Conservation (phyloP, 2,888 invertebrate genomes). For the Antitype chi region DNA sequence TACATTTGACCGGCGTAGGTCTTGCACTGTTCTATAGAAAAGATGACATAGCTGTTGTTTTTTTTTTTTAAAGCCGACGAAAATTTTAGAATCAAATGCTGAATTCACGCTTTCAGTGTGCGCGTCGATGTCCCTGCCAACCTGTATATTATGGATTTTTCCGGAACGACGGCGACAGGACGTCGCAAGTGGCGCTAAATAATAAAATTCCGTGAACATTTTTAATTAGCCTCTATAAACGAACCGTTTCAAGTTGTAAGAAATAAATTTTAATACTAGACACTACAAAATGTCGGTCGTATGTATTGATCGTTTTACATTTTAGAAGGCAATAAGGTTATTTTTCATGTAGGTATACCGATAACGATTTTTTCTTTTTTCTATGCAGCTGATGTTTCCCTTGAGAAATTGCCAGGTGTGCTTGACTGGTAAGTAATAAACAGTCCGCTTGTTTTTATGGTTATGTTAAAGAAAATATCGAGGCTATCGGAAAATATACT, state of each 20-base stretch:
- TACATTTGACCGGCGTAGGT: no score
- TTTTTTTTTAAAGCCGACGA: no score
- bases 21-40: no score
- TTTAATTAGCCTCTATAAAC: not conserved
- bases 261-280: conserved; percentile 1
- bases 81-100: no score
- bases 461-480: not conserved
- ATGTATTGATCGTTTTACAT: conserved; percentile 18
- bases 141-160: not conserved
- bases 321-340: no score
- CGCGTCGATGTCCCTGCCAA: no score
- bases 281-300: not conserved
- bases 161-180: not conserved
- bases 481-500: not conserved
- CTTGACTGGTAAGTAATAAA: not conserved
- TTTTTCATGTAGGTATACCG: not conserved
- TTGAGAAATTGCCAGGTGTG: conserved; percentile 31
- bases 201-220: not conserved
- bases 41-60: no score
- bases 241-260: not conserved
- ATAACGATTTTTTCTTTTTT: not conserved
- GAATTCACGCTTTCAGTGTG: no score
- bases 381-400: conserved; percentile 29
- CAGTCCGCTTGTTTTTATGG: not conserved
- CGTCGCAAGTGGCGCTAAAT: not conserved